Evolutionary conservation across 2,797 vertebrate species (phyloP), one percentile per base, ranked within the genome.

Genomic region (Margarornis squamiger): DNA sequence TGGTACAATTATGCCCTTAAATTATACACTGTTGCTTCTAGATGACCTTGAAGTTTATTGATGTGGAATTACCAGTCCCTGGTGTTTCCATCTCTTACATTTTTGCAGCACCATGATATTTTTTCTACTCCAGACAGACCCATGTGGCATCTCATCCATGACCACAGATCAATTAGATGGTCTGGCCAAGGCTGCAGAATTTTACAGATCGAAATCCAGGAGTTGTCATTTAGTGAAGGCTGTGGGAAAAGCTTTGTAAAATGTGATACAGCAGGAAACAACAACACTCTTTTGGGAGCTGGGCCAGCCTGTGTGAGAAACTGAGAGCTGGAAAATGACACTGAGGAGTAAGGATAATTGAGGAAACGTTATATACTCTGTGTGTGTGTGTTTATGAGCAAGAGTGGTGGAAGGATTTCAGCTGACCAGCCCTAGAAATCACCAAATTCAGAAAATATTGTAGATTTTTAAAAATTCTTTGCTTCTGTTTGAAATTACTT

Each of bases 41-140:
- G 43, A 59, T 90, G 68, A 80, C 66, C 70, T 90, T 91, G 79
- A 67, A 80, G 73, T 84, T 86, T 91, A 92, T 71, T 73, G 84
- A 67, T 7, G 4, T 39, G 46, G 38, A 81, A 81, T 78, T 90
- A 41, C 43, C 38, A 61, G 57, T 55, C 43, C 27, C 57, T 84
- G 54, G 36, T 84, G 81, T 88, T 58, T 48, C 38, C 9, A 20
- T 52, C 29, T 80, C 68, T 39, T 63, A n/a, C 12, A 17, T 41
- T 92, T 92, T 63, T 92, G 85, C 46, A 88, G 30, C 43, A 58
- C 41, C 27, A 10, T 68, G 49, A 78, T 30, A 29, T 81, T 70
- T 85, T 59, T 80, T 66, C n/a, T 86, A 2, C 30, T 86, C 43
- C 54, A 68, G 38, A 30, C 26, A 70, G 75, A 72, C 52, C 58